These are phyloP conservation scores for Malurus cyaneus DNA, from an alignment of 2,113 vertebrate genomes.

Conservation along the genomic window DNA sequence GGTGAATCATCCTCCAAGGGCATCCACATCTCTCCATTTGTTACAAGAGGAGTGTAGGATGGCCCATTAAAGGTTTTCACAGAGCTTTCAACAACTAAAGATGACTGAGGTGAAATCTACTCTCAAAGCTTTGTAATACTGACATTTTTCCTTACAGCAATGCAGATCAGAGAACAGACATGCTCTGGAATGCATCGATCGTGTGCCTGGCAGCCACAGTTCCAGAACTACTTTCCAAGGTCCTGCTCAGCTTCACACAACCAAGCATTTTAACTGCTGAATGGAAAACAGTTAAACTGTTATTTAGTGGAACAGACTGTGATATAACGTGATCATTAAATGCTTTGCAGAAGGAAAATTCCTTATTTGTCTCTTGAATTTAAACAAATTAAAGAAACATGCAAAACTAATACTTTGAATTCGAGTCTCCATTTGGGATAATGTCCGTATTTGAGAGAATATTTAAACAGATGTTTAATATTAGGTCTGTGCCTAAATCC, in stretches of 20 bases:
- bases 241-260: slow-evolving; percentile 25
- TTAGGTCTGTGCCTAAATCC: neutral
- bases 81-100: neutral
- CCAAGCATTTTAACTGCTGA: neutral
- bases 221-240: neutral
- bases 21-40: neutral
- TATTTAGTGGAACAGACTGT: neutral
- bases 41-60: neutral
- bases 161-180: neutral
- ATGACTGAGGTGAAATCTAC: neutral
- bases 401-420: neutral
- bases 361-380: neutral
- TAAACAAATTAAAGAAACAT: neutral
- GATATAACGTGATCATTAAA: slow-evolving; percentile 35
- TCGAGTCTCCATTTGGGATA: neutral
- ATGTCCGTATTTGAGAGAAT: neutral
- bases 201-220: neutral
- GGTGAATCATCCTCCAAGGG: neutral
- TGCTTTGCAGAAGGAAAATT: neutral
- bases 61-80: neutral
- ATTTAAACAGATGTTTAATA: slow-evolving; percentile 29
- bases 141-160: neutral
- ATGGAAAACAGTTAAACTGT: slow-evolving; percentile 21
- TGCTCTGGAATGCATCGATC: neutral
- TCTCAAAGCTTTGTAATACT: neutral